Base-by-base conservation (phyloP, 1,140 invertebrate genomes). In the Cylas formicarius region DNA sequence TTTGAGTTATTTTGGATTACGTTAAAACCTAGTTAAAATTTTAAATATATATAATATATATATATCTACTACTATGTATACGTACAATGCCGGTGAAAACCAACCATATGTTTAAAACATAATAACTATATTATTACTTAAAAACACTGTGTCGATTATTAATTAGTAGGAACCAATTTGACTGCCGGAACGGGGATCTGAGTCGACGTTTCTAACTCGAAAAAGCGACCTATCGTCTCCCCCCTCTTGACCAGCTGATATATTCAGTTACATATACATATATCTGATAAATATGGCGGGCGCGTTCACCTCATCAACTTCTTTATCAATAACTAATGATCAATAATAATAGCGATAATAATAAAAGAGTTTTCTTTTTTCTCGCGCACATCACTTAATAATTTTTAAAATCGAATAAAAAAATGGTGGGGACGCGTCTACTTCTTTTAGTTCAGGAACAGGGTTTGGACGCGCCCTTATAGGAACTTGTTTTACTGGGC, bases 1-100 rank as follows among this genome's bases (percentile, higher is more conserved):
- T 73, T 76, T 74, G 74, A 77, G 74, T 77, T 74, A 74, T 76
- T 76, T 77, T 76, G 74, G 74, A 77, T n/a, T 75, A 74, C 71
- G 71, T 75, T 72, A 60, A 71, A 61, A 67, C 69, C 70, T 74
- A 66, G 63, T 66, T 63, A 65, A 66, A 65, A 62, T 65, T 66
- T 66, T 66, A 60, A 65, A 66, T 66, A 65, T 65, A 47, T 47
- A 66, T 64, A 54, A 60, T 63, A 66, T 66, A 65, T 65, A 47
- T 47, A 66, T 64, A 54, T 60, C 63, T 66, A 66, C 62, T 56
- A 63, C 59, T 63, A 62, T 65, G 62, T 65, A 63, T 66, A 66
- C 62, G 62, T 63, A 63, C 63, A 63, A 62, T 65, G 60, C 60
- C 60, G 62, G 58, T 61, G 55, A 55, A 53, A 62, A 56, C 62